These are phyloP conservation scores for Holacanthus passer DNA, from an alignment of 2,113 vertebrate species.

Conservation along the genomic window DNA sequence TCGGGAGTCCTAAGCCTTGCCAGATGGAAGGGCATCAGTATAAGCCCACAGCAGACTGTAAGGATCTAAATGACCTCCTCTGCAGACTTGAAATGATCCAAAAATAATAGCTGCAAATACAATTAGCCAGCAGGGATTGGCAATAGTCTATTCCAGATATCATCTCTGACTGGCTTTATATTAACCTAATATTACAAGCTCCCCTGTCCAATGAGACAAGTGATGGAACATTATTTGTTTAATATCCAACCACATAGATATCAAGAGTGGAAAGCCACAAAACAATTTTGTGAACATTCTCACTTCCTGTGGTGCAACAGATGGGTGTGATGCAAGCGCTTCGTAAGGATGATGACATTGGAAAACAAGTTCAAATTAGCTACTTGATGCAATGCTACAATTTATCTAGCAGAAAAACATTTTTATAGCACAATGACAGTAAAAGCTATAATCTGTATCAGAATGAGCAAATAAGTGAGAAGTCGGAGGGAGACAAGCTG, in stretches of 20 bases:
- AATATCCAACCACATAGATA: background rate
- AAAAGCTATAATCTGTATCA: background rate
- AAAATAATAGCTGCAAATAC: conserved; percentile 35
- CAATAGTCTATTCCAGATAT: background rate
- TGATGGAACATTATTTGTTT: no score
- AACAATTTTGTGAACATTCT: background rate
- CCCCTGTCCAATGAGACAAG: background rate
- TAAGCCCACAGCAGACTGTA: conserved; percentile 51
- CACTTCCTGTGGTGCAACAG: background rate
- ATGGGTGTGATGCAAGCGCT: conserved; percentile 23
- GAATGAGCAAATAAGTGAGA: background rate
- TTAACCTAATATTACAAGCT: background rate
- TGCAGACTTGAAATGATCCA: conserved; percentile 52
- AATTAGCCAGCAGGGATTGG: background rate
- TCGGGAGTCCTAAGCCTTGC: conserved; percentile 5
- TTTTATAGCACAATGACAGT: background rate
- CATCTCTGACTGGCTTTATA: background rate
- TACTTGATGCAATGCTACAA: background rate
- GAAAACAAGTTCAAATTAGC: background rate
- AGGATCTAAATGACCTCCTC: conserved; percentile 32
- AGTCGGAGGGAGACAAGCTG: background rate
- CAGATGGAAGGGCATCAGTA: conserved; percentile 48
- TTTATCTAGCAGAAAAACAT: background rate
- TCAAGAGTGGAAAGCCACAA: background rate
- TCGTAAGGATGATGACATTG: background rate